Evolutionary conservation across 2,888 invertebrate genomes (phyloP), one percentile per base, ranked within the genome.

Genomic region (Chirona hameri): DNA sequence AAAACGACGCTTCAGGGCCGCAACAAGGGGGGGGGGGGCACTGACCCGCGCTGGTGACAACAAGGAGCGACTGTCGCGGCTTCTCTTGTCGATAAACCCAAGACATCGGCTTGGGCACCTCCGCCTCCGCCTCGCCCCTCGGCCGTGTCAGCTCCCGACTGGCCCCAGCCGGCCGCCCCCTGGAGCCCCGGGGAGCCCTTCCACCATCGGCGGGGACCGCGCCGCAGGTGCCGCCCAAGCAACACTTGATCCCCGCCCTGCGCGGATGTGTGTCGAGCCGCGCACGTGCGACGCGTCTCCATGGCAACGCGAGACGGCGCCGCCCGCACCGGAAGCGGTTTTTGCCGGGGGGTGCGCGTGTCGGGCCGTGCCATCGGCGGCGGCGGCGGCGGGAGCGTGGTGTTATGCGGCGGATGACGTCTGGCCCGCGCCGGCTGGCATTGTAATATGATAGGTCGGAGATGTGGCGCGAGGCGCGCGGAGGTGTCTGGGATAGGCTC

Each of bases 211-310:
- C 52, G 15, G 52, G 52, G 7, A 9, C n/a, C n/a, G n/a, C 65
- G 27, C n/a, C 65, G 65, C 65, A 65, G 65, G 65, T 65, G 65
- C 65, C 1, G 65, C 27, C 65, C 10, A n/a, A 10, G n/a, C 65
- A 65, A 65, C 65, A 65, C 65, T 65, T 65, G 65, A 65, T 65
- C 65, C 65, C n/a, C n/a, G 10, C 65, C 84, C 92, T 94, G 84
- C 94, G 97, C 86, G 96, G 98, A 87, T 90, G 98, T 79, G 94
- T 94, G 55, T 92, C 93, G 0, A 89, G 97, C 95, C 98, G 94
- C 94, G 94, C 85, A 94, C 96, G 84, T 94, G 97, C 0, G 90
- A 98, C 1, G 90, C 82, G 90, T 91, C 86, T 90, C 91, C 5
- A 89, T 90, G 3, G 91, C 91, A 85, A 86, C 90, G 92, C 95